Percentiles rank a stretch among this genome's conserved stretches.
These are phyloP conservation scores for Porites divaricata DNA, from an alignment of 92 coral and sea anemone genomes.

Conservation along the genomic window DNA sequence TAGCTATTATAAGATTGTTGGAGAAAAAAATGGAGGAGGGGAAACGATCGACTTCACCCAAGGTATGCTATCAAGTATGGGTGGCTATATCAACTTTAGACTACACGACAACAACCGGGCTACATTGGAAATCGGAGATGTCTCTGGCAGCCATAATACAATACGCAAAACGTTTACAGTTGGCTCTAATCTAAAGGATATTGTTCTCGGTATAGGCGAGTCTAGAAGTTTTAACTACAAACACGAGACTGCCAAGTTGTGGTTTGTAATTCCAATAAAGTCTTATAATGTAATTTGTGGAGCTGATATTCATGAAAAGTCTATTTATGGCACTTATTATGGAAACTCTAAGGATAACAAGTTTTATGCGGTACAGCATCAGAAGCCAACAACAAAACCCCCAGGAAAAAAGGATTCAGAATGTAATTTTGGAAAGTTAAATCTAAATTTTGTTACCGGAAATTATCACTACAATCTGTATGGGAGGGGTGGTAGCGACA, in stretches of 20 bases:
- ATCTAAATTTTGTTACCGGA: slow-evolving; percentile 39
- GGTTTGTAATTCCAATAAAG: slow-evolving; percentile 62
- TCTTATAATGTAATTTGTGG: slow-evolving; percentile 39
- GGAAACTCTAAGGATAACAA: slow-evolving; percentile 23
- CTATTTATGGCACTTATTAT: slow-evolving; percentile 20
- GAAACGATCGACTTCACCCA: slow-evolving; percentile 58
- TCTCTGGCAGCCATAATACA: slow-evolving; percentile 13
- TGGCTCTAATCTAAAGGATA: slow-evolving; percentile 7
- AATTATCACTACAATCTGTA: slow-evolving; percentile 66
- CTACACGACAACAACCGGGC: slow-evolving; percentile 29
- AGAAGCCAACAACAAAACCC: slow-evolving; percentile 12
- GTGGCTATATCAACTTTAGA: slow-evolving; percentile 46
- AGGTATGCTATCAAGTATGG: slow-evolving; percentile 49
- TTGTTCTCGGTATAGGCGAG: slow-evolving; percentile 51
- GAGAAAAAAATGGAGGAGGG: slow-evolving; percentile 37
- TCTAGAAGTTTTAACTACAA: slow-evolving; percentile 38
- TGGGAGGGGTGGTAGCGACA: slow-evolving; percentile 68
- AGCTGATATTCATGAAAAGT: slow-evolving; percentile 3
- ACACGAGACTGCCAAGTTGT: slow-evolving; percentile 51
- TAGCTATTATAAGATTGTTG: slow-evolving; percentile 41
- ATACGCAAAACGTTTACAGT: slow-evolving; percentile 32
- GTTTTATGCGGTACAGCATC: slow-evolving; percentile 24
- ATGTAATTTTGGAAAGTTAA: slow-evolving; percentile 8
- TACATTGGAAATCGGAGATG: slow-evolving; percentile 42
- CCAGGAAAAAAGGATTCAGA: slow-evolving; percentile 1